Base-by-base conservation (phyloP, 2,797 vertebrate species). In the Poliocrania exsul region DNA sequence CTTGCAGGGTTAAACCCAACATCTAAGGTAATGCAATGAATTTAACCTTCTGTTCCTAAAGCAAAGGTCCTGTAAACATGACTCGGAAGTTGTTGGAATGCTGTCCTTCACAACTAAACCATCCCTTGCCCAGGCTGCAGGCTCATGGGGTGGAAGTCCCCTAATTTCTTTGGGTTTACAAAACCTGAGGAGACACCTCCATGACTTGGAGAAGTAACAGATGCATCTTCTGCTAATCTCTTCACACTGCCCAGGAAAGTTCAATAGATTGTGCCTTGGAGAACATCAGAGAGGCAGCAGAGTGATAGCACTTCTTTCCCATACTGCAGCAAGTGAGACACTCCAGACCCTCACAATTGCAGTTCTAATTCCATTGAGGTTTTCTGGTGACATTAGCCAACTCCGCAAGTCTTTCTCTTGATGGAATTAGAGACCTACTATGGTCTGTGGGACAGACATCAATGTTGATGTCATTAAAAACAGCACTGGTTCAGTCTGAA, bases 341-440 rank as follows among this genome's bases (percentile, higher is more conserved):
- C 28, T 80, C 90, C 75, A 60, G 60, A 91, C 16, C 4, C 8
- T 18, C 31, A 42, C 74, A 81, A 70, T 11, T 69, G 67, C 42
- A 13, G 54, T 70, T 64, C 31, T 92, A 94, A 96, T 94, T 96
- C 92, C 91, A 83, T 67, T 83, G 50, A 84, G 81, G 75, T 78
- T 88, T 95, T 93, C 93, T 96, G 73, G 80, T 71, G 90, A 96
- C 92, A 94, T 97, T 92, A 97, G 88, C 90, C 86, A 96, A 85
- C 74, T 82, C 87, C 86, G 93, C 82, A 72, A 88, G 86, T 91
- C 58, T 95, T 95, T 84, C 51, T 89, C 93, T 92, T 89, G 65
- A 18, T 69, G 88, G 93, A 97, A 97, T 97, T 96, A 96, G 88
- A 93, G 84, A 60, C 81, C 84, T 91, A 67, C 90, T 96, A 89